Conservation (phyloP, 1,140 invertebrate species). For the Sitophilus oryzae region DNA sequence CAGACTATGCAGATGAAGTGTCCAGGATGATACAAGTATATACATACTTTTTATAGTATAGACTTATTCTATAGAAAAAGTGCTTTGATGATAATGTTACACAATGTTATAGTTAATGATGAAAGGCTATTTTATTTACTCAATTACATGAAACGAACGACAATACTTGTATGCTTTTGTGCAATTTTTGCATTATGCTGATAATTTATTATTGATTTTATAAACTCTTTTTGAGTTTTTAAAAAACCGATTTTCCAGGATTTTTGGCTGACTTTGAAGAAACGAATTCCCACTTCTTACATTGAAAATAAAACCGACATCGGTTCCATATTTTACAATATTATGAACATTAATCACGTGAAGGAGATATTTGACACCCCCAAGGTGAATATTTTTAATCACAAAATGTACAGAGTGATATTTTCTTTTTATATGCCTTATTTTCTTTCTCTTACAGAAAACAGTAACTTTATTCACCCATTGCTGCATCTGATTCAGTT, state of each 20-base stretch:
- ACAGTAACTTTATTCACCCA: too few species aligned
- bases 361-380: constrained; percentile 72
- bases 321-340: constrained; percentile 63
- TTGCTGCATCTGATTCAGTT: too few species aligned
- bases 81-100: too few species aligned
- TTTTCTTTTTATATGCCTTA: too few species aligned
- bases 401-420: not conserved
- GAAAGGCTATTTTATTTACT: too few species aligned
- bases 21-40: too few species aligned
- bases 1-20: too few species aligned
- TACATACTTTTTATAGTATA: too few species aligned
- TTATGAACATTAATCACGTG: constrained; percentile 67
- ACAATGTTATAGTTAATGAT: too few species aligned
- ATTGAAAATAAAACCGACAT: constrained; percentile 60
- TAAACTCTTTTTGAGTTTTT: constrained; percentile 5
- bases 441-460: too few species aligned
- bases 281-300: constrained; percentile 58
- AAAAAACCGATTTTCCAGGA: constrained; percentile 48
- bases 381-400: constrained; percentile 45
- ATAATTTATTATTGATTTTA: not conserved
- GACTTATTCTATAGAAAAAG: too few species aligned
- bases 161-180: not conserved
- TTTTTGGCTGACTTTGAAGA: constrained; percentile 67
- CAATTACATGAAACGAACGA: not conserved
- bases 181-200: too few species aligned